Evolutionary conservation across 1,140 invertebrate species (phyloP), one percentile per base, ranked within the genome.

Genomic region (Penaeus vannamei): DNA sequence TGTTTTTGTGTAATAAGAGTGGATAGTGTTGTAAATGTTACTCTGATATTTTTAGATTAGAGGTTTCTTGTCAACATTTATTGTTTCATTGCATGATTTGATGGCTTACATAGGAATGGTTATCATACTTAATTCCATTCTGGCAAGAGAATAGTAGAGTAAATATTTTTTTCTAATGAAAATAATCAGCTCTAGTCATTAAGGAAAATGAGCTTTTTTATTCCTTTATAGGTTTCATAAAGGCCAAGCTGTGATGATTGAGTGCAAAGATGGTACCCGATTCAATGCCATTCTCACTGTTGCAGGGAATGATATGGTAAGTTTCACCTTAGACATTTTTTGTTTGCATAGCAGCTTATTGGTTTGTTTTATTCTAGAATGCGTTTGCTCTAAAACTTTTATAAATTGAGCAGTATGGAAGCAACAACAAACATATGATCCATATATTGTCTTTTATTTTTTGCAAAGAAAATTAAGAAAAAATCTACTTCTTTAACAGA

Each of bases 191-290:
- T 53, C 8, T 53, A 14, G 53, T 53, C 53, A 53, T 82, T 91
- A 64, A 79, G 22, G 53, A 22, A 66, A 20, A 87, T 81, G 36
- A 69, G 66, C 66, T 91, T 86, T 26, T 84, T 83, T 90, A 91
- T 86, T 85, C 85, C 85, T 83, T 92, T 92, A 60, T 87, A 96
- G 95, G 95, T 99, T 96, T 93, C 97, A 98, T 93, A 95, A 98
- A 88, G 98, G 98, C 4, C 97, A 98, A 93, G 96, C 97, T 90
- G 96, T 99, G 46, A 98, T 96, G 93, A 96, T 98, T 12, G 98
- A 98, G 93, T 97, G 97, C 53, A 96, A 96, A 91, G 97, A 98
- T 92, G 94, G 96, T 90, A 94, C 95, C 0, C 95, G 96, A 92
- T 97, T 97, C 92, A 95, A 96, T 87, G 97, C 96, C 5, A 96